Evolutionary conservation across 2,113 vertebrate species (phyloP).

Genomic region (Colinus virginianus): DNA sequence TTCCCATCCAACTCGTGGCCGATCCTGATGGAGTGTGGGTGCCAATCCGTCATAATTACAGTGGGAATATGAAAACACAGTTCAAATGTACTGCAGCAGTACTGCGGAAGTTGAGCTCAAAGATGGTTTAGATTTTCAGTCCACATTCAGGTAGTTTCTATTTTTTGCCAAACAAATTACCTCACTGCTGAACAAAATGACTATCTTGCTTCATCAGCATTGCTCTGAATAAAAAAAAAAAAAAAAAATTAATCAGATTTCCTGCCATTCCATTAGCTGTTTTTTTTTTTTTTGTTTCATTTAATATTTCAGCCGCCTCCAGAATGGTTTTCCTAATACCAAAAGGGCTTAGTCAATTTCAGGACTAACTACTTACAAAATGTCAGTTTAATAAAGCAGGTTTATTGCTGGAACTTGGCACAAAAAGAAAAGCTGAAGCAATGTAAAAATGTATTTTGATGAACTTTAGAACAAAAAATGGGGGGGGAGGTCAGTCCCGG

Average conservation of each 20-base stretch:
- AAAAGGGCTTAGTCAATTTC: conserved; percentile 64
- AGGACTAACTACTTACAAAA: conserved; percentile 69
- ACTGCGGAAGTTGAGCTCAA: background rate
- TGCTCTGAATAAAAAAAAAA: background rate
- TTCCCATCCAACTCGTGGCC: background rate
- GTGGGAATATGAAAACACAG: background rate
- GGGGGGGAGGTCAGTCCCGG: background rate
- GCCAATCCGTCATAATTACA: background rate
- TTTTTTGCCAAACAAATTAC: conserved; percentile 60
- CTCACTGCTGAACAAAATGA: conserved; percentile 21
- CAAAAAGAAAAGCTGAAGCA: conserved; percentile 29
- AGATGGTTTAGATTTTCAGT: conserved; percentile 8
- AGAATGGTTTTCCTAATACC: conserved; percentile 59
- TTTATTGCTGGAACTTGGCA: conserved; percentile 36
- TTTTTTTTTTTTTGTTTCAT: conserved; percentile 15
- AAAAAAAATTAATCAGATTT: conserved; percentile 60
- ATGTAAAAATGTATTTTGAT: conserved; percentile 55
- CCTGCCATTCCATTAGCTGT: conserved; percentile 9
- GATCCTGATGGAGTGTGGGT: background rate
- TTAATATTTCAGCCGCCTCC: conserved; percentile 55
- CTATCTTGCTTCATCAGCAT: conserved; percentile 52
- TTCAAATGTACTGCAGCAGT: background rate
- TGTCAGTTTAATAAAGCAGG: conserved; percentile 63
- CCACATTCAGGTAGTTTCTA: conserved; percentile 42
- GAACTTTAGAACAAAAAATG: background rate